Evolutionary conservation across 2,888 invertebrate species (phyloP).

Genomic region (Platycheirus albimanus): DNA sequence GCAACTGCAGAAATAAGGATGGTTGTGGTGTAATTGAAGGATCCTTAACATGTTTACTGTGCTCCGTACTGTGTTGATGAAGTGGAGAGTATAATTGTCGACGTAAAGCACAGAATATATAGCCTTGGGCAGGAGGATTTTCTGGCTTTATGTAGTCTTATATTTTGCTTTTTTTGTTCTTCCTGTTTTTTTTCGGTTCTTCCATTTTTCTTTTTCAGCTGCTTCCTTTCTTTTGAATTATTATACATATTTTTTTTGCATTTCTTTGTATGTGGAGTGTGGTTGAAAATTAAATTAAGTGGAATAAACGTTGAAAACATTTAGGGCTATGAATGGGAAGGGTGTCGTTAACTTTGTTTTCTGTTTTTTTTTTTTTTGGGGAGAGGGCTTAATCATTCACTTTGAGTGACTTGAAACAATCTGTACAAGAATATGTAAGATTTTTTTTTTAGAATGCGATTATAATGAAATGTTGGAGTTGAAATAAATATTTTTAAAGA

Average conservation of each 20-base stretch:
- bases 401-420: conserved; percentile 7
- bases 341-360: conserved; percentile 15
- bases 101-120: conserved; percentile 35
- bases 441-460: too few relatives aligned
- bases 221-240: conserved; percentile 21
- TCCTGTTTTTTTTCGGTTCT: neutral
- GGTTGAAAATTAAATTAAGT: conserved; percentile 69
- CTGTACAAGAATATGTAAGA: too few relatives aligned
- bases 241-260: conserved; percentile 5
- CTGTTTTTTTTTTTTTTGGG: neutral
- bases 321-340: conserved; percentile 51
- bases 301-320: conserved; percentile 69
- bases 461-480: too few relatives aligned
- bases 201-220: neutral
- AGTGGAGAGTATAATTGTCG: conserved; percentile 62
- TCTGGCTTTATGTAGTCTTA: neutral
- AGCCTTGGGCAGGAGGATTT: conserved; percentile 39
- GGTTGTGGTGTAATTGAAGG: conserved; percentile 59
- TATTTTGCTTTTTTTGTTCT: conserved; percentile 27
- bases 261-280: conserved; percentile 34
- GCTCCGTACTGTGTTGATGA: conserved; percentile 43
- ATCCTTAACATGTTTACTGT: conserved; percentile 58
- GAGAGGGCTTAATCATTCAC: conserved; percentile 2
- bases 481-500: too few relatives aligned
- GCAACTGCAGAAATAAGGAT: neutral